Base-by-base conservation (phyloP, 2,113 vertebrate genomes). In the Colius striatus region DNA sequence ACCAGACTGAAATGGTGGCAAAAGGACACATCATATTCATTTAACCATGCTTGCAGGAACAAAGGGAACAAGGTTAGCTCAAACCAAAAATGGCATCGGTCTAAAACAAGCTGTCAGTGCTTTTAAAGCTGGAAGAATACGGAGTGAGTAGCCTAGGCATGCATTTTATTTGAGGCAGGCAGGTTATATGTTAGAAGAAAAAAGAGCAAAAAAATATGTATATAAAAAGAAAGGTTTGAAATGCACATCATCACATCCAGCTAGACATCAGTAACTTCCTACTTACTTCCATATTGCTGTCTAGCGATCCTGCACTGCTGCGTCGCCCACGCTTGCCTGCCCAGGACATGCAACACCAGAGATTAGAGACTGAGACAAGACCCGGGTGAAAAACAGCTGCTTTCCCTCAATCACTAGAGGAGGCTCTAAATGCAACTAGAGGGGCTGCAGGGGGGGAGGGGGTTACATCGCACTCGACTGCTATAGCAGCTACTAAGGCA, bases 221-320 rank as follows among this genome's bases (percentile, higher is more conserved):
- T 87, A 93, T 92, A 95, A 96, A 71, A 97, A 97, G 84, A 88
- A 97, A 98, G 94, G 92, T 97, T 97, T 96, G 98, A 97, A 98
- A 97, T 94, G 99, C 98, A 98, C 98, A 98, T 99, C 98, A 98
- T 97, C 97, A 96, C 98, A 98, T 98, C 98, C 98, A 97, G 98
- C 98, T 96, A 96, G 95, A 98, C 98, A 98, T 96, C 97, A 94
- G 97, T 94, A 90, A 96, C 97, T 97, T 98, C 98, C 98, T 98
- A 99, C 99, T 99, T 99, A 99, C 99, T 99, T 99, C 99, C 98
- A 99, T 99, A 99, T 99, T 99, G 99, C 99, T 99, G 99, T 99
- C 99, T 99, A 99, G 99, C 97, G 99, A 99, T 99, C 99, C 99
- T 98, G 99, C 99, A 99, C 99, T 99, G 99, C 99, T 99, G 98